These are phyloP conservation scores for Calephelis perditalis DNA, from an alignment of 2,888 invertebrate species.

Conservation along the genomic window DNA sequence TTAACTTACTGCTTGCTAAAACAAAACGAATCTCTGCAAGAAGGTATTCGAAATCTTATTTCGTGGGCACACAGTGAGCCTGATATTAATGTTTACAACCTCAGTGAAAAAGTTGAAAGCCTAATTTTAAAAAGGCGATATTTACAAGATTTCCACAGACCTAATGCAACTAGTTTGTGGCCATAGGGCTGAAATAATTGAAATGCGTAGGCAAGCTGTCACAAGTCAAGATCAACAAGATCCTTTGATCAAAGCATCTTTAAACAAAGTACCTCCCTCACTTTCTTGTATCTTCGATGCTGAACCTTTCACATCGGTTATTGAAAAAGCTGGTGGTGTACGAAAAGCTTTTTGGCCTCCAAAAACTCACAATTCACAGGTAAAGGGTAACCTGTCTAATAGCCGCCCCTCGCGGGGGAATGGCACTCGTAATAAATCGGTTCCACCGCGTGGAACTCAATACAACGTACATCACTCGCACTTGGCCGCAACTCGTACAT, in stretches of 20 bases:
- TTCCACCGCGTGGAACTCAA: constrained; percentile 14
- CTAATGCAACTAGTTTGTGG: constrained; percentile 26
- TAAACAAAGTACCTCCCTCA: constrained; percentile 19
- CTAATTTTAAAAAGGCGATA: not conserved
- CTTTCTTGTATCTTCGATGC: constrained; percentile 22
- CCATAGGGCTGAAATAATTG: constrained; percentile 26
- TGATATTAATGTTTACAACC: not conserved
- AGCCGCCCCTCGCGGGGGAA: constrained; percentile 15
- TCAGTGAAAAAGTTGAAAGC: not conserved
- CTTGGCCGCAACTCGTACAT: not conserved
- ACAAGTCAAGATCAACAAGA: constrained; percentile 21
- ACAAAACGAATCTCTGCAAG: too few species aligned
- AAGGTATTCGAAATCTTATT: too few species aligned
- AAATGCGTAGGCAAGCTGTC: constrained; percentile 26
- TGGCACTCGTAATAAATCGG: constrained; percentile 3
- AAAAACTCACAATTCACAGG: constrained; percentile 8
- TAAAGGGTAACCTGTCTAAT: not conserved
- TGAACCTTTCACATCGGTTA: constrained; percentile 21
- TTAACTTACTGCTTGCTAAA: too few species aligned
- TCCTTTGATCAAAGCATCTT: constrained; percentile 20
- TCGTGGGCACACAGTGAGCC: not conserved
- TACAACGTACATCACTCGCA: not conserved
- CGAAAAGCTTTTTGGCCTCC: constrained; percentile 28
- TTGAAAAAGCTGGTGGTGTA: constrained; percentile 31
- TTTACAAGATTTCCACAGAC: constrained; percentile 23